Base-by-base conservation (phyloP, 2,113 vertebrate species). In the Ochotona curzoniae region DNA sequence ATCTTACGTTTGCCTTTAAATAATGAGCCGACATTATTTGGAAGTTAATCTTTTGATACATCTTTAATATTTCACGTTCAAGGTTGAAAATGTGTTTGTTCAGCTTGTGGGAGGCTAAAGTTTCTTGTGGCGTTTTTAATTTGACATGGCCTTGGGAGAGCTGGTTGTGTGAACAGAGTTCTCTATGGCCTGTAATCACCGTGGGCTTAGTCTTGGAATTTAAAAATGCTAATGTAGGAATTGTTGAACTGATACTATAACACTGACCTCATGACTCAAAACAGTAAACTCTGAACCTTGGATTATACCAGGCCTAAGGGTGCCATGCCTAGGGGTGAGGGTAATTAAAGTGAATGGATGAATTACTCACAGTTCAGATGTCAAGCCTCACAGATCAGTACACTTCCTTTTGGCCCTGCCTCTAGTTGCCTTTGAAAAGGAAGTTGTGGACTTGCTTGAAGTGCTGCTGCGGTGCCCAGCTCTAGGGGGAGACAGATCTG, bases 1-100 rank as follows among this genome's bases (percentile, higher is more conserved):
- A 8, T 66, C 25, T 4, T 70, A 51, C 86, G 7, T 71, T 93
- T 89, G n/a, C 67, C 54, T 83, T 91, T 95, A 76, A 64, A 47
- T 92, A 47, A 76, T 75, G 25, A 94, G 60, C 54, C 70, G 92
- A 71, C 26, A 61, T n/a, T 76, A 67, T 75, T 70, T 87, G 74
- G 49, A 35, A 64, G 49, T 18, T 87, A 69, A 70, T 70, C 21
- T 25, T 66, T 86, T 78, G 44, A 15, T 81, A 26, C 18, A 21
- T 75, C 51, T 74, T 75, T 64, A 81, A 15, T 44, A 35, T 63
- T 80, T 87, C 18, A 79, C n/a, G 38, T 66, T 17, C 18, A 87
- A 83, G 44, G 38, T 71, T 2, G 1, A 11, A 66, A 20, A 30
- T 94, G 2, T 57, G 20, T 70, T 61, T 57, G 20, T 70, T 61